phyloP scores from a whole-genome alignment of 2,113 vertebrate genomes.

The Campylorhamphus procurvoides region DNA sequence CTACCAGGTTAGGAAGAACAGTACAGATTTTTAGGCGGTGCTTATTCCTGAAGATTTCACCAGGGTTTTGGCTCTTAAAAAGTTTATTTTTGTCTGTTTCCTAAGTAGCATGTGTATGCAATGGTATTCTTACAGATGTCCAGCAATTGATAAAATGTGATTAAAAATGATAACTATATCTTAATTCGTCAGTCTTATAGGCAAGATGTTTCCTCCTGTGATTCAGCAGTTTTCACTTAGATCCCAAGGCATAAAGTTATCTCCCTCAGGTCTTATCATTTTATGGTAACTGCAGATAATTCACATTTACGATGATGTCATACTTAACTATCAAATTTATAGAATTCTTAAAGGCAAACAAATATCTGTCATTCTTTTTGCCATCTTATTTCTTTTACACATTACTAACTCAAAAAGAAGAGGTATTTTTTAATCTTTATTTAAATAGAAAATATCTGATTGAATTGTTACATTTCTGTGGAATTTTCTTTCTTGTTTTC shows the following conservation, averaged over 20 bases:
- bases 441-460: not conserved
- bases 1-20: not conserved
- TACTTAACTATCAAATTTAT: not conserved
- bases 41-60: not conserved
- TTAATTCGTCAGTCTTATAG: not conserved
- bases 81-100: not conserved
- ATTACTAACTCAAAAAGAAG: not conserved
- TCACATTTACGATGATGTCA: not conserved
- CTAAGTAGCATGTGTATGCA: not conserved
- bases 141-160: not conserved
- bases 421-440: not conserved
- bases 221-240: not conserved
- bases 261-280: not conserved
- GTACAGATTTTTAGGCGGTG: not conserved
- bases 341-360: not conserved
- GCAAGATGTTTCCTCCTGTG: not conserved
- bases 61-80: not conserved
- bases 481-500: not conserved
- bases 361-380: not conserved
- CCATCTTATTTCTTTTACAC: not conserved
- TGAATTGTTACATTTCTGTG: not conserved
- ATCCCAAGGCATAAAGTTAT: not conserved
- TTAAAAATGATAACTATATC: not conserved
- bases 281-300: not conserved
- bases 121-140: not conserved